A percentile compares a stretch with the other conserved stretches of the same genome.
These are phyloP conservation scores for Drosophila saltans DNA, from an alignment of 1,140 invertebrate genomes.

Conservation along the genomic window DNA sequence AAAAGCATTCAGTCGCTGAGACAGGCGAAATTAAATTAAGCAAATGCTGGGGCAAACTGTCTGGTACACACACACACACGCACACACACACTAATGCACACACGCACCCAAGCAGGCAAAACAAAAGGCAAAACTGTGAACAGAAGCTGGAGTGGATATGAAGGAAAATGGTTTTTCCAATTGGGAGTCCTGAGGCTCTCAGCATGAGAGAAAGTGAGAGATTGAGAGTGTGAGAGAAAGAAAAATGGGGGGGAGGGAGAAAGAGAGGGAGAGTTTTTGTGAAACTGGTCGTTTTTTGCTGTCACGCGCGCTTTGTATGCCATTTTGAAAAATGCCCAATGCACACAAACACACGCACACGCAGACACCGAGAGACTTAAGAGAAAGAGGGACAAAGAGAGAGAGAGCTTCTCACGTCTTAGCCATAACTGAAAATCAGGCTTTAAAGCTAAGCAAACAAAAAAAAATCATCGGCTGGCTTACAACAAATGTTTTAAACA, in stretches of 20 bases:
- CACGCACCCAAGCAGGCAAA: conserved; percentile 38
- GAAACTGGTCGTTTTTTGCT: conserved; percentile 49
- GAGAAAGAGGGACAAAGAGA: not conserved
- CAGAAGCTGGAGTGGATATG: not conserved
- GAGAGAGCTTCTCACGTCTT: conserved; percentile 31
- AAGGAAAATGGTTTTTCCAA: conserved; percentile 39
- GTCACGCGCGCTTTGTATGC: conserved; percentile 61
- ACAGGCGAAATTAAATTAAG: conserved; percentile 55
- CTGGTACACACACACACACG: conserved; percentile 22
- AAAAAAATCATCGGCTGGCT: not conserved
- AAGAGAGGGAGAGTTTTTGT: conserved; percentile 44
- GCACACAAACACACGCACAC: conserved; percentile 39
- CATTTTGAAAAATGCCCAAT: conserved; percentile 58
- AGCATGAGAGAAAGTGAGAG: not conserved
- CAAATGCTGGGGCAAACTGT: conserved; percentile 53
- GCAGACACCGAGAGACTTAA: conserved; percentile 2
- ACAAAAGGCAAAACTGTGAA: conserved; percentile 7
- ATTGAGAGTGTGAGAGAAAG: not conserved
- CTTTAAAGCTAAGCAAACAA: conserved; percentile 39
- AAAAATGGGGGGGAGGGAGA: conserved; percentile 2
- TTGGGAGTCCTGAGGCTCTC: conserved; percentile 41
- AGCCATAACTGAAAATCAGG: conserved; percentile 49
- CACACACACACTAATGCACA: not conserved
- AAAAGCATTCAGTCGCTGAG: conserved; percentile 30
- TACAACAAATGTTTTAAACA: conserved; percentile 17